Percentiles rank a stretch among this genome's conserved stretches.
These are phyloP conservation scores for Sus scrofa DNA, from an alignment of 2,113 vertebrate species.

Conservation along the genomic window T2T-Sscrofa CM000826.6:17434501-17435000, in stretches of 20 bases:
- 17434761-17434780: neutral
- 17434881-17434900: neutral
- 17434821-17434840: neutral
- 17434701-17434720: neutral
- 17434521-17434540: neutral
- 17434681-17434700: neutral
- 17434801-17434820: neutral
- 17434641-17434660: no score
- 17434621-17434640: neutral
- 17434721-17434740: neutral
- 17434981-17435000: neutral
- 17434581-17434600: neutral
- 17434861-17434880: neutral
- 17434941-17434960: neutral
- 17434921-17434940: neutral
- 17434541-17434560: neutral
- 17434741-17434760: neutral
- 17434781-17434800: neutral
- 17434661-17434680: neutral
- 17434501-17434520: neutral
- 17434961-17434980: neutral
- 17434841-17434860: neutral
- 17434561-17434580: neutral
- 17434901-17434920: neutral
- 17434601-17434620: neutral